Evolutionary conservation across 2,888 invertebrate species (phyloP), one percentile per base, ranked within the genome.

Genomic region (Noctua comes): DNA sequence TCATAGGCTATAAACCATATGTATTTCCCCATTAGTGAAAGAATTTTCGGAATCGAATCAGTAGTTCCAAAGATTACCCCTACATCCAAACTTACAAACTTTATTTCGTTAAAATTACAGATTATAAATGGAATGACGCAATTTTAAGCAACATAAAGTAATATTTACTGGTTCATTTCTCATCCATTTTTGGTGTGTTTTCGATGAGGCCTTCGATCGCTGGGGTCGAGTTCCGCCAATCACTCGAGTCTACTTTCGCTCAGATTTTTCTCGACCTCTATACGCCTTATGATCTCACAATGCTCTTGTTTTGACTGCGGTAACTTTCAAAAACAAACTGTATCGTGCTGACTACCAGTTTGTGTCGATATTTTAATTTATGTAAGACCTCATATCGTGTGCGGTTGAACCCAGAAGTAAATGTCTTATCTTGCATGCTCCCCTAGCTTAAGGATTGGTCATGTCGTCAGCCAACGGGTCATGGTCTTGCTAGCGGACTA

Each of bases 101-200:
- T 36, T 2, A 36, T 21, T 5, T 21, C 64, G 4, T 21, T 64
- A 1, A 5, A 36, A 64, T 31, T 64, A 64, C 31, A 64, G 21
- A 36, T 64, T 36, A 82, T 72, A 83, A 80, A 79, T 88, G 80
- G 69, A 51, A 76, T 92, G 90, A 90, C 86, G 92, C 86, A 92
- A 92, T 78, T 64, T 76, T 69, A 79, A 80, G 72, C 78, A 84
- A 83, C 70, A 80, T 84, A 86, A 68, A 51, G 71, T 68, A 82
- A 83, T 75, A 76, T 74, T 82, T 68, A 85, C 83, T 82, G 80
- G 83, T 79, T 85, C 86, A 90, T 92, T 92, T 93, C 91, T 92
- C 94, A 93, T 95, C 95, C 96, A 93, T 94, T 95, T 96, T 95
- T 94, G 96, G 95, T 91, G 90, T 87, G 90, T 66, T 88, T 91